Evolutionary conservation across 2,113 vertebrate genomes (phyloP).

Genomic region (Passer montanus): DNA sequence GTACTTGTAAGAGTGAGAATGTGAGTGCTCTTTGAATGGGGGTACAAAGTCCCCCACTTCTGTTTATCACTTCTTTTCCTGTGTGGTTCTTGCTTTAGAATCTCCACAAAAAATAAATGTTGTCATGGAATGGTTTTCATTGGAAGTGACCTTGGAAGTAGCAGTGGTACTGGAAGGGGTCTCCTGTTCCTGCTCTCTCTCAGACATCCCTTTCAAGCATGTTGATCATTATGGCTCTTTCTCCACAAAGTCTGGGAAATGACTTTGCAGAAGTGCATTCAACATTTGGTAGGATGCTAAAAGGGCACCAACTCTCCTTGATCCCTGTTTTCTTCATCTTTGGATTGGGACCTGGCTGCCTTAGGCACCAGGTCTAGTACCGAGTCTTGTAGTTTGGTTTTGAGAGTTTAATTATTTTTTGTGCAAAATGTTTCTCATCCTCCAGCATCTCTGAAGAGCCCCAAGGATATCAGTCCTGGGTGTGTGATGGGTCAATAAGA

Average conservation of each 20-base stretch:
- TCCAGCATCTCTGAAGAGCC: neutral
- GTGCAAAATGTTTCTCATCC: neutral
- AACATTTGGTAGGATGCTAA: neutral
- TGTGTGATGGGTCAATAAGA: neutral
- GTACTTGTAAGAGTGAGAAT: neutral
- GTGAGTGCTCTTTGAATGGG: neutral
- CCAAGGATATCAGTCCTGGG: neutral
- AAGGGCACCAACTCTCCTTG: neutral
- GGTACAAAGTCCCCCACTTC: neutral
- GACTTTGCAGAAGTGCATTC: neutral
- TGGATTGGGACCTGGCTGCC: neutral
- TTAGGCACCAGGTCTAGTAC: neutral
- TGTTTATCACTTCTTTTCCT: neutral
- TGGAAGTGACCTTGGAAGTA: neutral
- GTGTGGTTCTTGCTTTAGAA: neutral
- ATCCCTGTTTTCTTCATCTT: neutral
- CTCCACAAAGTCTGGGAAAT: neutral
- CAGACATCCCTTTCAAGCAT: neutral
- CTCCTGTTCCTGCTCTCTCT: neutral
- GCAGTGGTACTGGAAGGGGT: neutral
- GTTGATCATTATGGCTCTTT: neutral
- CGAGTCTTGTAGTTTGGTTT: neutral
- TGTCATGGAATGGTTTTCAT: neutral
- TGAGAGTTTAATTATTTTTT: neutral
- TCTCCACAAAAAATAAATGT: neutral